Conservation (phyloP, 2,888 invertebrate species). For the Sminthurinus aureus region DNA sequence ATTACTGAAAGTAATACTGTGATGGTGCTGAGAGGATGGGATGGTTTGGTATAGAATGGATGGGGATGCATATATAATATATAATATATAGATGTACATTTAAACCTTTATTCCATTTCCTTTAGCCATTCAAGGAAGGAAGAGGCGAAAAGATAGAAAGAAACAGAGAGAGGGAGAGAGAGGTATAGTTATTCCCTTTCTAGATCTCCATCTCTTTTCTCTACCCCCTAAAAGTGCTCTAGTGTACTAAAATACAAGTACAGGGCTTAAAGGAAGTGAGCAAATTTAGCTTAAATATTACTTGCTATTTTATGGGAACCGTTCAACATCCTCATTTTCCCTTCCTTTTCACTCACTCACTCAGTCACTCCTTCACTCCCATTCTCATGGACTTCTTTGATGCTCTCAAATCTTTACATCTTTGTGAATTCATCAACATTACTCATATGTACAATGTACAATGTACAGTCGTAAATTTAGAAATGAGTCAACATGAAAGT, state of each 20-base stretch:
- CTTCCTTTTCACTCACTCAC: not conserved
- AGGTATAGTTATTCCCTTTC: no score
- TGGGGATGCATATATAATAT: not conserved
- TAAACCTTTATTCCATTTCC: not conserved
- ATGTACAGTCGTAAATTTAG: no score
- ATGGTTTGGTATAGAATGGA: not conserved
- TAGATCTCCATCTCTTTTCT: not conserved
- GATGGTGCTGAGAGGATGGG: not conserved
- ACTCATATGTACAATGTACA: not conserved
- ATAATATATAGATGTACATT: not conserved
- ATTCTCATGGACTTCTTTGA: not conserved
- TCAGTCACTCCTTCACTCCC: not conserved
- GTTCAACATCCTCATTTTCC: not conserved
- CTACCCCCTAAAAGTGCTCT: not conserved
- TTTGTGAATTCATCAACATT: not conserved
- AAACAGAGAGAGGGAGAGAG: not conserved
- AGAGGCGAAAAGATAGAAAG: not conserved
- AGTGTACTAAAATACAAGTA: no score
- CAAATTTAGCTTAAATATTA: not conserved
- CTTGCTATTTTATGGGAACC: no score
- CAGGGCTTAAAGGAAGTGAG: slow-evolving; percentile 8
- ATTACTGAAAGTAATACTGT: not conserved
- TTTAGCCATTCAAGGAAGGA: not conserved
- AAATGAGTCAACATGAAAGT: no score
- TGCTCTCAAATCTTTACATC: not conserved